Conservation (phyloP, 64 coral and sea anemone species). For the Stichodactyla helianthus region DNA sequence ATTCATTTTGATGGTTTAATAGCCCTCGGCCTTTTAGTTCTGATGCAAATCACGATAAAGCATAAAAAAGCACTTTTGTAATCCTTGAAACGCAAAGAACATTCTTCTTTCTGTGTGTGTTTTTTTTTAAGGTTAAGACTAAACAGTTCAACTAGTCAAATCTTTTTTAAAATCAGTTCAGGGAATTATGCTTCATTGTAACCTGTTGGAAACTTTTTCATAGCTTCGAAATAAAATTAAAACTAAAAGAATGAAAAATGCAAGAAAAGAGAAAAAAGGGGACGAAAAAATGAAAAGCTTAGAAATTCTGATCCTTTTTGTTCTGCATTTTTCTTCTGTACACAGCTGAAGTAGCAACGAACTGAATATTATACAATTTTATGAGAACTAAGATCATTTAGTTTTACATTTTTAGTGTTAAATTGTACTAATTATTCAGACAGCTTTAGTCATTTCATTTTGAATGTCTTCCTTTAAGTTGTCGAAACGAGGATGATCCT, state of each 20-base stretch:
- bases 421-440: neutral
- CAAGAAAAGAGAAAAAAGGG: neutral
- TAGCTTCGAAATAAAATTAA: neutral
- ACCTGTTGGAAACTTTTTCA: too few relatives aligned
- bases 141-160: neutral
- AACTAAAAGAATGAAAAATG: neutral
- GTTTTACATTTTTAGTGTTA: neutral
- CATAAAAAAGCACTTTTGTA: neutral
- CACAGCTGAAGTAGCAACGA: too few relatives aligned
- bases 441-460: neutral
- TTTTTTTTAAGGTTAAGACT: neutral
- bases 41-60: constrained; percentile 5
- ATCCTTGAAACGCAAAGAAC: constrained; percentile 10
- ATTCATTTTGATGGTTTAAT: constrained; percentile 21
- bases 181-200: too few relatives aligned
- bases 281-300: too few relatives aligned
- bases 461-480: neutral
- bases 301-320: too few relatives aligned
- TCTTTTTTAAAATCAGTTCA: neutral
- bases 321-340: too few relatives aligned
- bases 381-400: neutral
- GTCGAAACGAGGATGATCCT: neutral
- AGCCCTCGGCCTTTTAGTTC: neutral
- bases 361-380: too few relatives aligned
- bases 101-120: neutral